These are phyloP conservation scores for Lacerta bilineata DNA, from an alignment of 2,797 vertebrate genomes.

Conservation along the genomic window DNA sequence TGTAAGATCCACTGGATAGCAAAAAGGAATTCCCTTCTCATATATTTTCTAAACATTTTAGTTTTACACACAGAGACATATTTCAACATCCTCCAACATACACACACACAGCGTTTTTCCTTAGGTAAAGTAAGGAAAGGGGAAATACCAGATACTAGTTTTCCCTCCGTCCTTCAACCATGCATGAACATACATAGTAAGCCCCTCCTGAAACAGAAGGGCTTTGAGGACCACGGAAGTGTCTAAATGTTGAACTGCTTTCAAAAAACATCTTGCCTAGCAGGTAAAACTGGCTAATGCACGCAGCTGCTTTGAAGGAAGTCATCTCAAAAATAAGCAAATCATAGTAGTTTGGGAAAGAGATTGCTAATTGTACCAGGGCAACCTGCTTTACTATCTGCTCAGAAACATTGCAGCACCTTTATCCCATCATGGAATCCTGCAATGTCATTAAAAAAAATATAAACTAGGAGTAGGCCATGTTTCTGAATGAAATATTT, in stretches of 20 bases:
- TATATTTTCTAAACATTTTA: slow-evolving; percentile 15
- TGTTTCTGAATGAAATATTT: not conserved
- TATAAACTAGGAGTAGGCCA: not conserved
- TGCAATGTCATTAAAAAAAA: slow-evolving; percentile 40
- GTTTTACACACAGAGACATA: slow-evolving; percentile 26
- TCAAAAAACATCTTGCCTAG: slow-evolving; percentile 66
- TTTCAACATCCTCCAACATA: not conserved
- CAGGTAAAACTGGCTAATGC: slow-evolving; percentile 60
- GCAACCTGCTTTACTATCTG: slow-evolving; percentile 35
- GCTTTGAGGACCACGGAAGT: slow-evolving; percentile 29
- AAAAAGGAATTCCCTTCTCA: slow-evolving; percentile 3
- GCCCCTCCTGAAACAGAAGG: slow-evolving; percentile 30
- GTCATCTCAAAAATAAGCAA: slow-evolving; percentile 41
- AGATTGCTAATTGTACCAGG: not conserved
- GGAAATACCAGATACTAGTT: not conserved
- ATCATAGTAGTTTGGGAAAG: slow-evolving; percentile 44
- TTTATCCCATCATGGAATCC: not conserved
- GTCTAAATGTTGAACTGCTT: slow-evolving; percentile 45
- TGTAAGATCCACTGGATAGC: slow-evolving; percentile 37
- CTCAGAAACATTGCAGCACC: slow-evolving; percentile 37
- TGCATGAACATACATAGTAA: slow-evolving; percentile 30
- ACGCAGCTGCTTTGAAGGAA: slow-evolving; percentile 59
- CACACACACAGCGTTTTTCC: not conserved
- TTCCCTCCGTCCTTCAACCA: not conserved
- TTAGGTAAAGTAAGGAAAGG: not conserved